These are phyloP conservation scores for Bufo gargarizans DNA, from an alignment of 2,113 vertebrate species.

Conservation along the genomic window DNA sequence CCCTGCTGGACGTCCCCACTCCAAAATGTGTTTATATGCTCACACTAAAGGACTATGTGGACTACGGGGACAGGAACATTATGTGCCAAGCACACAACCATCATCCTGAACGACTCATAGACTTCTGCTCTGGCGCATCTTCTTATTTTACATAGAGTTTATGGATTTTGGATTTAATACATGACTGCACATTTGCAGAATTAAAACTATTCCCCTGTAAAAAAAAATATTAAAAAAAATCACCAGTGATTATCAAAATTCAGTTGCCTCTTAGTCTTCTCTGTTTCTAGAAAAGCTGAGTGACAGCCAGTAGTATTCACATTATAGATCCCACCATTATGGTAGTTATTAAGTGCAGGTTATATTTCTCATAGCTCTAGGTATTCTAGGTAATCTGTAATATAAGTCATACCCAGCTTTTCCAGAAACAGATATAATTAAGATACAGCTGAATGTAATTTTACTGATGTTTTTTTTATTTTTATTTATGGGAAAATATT, in stretches of 20 bases:
- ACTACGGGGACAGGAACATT: not conserved
- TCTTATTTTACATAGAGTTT: not conserved
- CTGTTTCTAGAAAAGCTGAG: not conserved
- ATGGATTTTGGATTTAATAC: not conserved
- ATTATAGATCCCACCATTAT: not conserved
- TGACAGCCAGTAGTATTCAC: not conserved
- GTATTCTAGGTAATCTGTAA: too few relatives aligned
- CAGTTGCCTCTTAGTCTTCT: not conserved
- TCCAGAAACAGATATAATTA: not conserved
- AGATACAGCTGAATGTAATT: not conserved
- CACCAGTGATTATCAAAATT: not conserved
- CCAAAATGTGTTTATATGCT: not conserved
- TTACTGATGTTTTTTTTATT: not conserved
- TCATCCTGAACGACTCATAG: not conserved
- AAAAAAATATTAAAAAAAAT: not conserved
- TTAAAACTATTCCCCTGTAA: not conserved
- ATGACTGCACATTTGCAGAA: not conserved
- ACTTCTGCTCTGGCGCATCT: too few relatives aligned
- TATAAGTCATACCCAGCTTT: not conserved
- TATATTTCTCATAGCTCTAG: not conserved
- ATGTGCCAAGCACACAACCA: not conserved
- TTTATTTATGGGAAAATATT: not conserved
- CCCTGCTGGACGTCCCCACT: not conserved
- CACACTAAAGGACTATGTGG: constrained; percentile 4
- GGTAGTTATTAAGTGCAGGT: too few relatives aligned